Evolutionary conservation across 2,113 vertebrate genomes (phyloP), one percentile per base, ranked within the genome.

Genomic region (Herpailurus yagouaroundi): DNA sequence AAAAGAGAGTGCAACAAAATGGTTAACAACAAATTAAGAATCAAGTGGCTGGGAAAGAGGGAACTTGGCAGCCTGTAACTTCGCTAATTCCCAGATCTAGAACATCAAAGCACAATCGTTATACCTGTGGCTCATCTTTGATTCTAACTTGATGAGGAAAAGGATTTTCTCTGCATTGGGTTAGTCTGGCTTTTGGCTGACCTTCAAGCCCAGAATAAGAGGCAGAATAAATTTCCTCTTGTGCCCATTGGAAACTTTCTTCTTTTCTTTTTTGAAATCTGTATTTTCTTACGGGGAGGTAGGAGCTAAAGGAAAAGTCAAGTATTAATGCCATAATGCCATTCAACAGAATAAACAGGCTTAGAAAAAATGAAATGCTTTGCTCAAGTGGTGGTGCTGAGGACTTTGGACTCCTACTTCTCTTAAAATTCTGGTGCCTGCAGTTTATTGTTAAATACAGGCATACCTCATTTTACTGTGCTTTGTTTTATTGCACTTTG

Each of bases 301-400:
- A 41, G 48, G 82, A 85, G 86, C 76, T 95, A 83, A 86, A 91
- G 66, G 86, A 88, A 93, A 91, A 68, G 85, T 85, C 97, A 69
- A 27, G 48, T 19, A 66, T 5, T 45, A n/a, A 95, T 84, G 68
- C 9, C 80, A 73, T 45, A n/a, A 95, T 84, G 68, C 9, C 80
- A 73, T 33, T 87, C 73, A 38, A 90, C 91, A 79, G 69, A 84
- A 52, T 38, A 38, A 80, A 63, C 23, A 83, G 77, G 21, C 12
- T 41, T 29, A 48, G 71, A 76, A 89, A 89, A 83, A 76, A 29
- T 2, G 4, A 60, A 80, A 48, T 21, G 7, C 31, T 73, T 77
- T 71, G 57, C 27, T 95, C 33, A 89, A 18, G 45, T 48, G 23
- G 15, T 25, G 55, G 18, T 11, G 33, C 6, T 41, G 48, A 60